phyloP scores from a whole-genome alignment of 2,797 vertebrate species.

The Myotis findleyi region DNA sequence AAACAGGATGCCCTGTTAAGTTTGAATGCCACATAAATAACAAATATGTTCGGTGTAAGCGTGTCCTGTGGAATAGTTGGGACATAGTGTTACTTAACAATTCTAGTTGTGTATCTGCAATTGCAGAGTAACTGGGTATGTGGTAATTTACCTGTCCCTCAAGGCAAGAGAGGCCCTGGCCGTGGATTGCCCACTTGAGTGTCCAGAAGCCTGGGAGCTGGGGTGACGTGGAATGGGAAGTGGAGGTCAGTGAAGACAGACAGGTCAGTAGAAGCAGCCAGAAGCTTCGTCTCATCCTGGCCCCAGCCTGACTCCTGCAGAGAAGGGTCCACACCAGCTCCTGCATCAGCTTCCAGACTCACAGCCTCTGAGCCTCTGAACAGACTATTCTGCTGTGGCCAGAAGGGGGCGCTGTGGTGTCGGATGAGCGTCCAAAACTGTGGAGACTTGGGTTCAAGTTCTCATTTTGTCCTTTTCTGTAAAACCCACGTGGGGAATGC shows the following conservation, averaged over 20 bases:
- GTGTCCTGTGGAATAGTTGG: background rate
- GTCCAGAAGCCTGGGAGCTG: background rate
- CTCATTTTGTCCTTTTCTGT: background rate
- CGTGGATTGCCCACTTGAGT: too few species aligned
- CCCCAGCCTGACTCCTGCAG: background rate
- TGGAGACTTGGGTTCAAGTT: background rate
- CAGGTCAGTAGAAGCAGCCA: background rate
- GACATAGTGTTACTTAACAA: background rate
- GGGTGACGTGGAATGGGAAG: too few species aligned
- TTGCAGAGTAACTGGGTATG: background rate
- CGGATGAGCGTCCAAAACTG: background rate
- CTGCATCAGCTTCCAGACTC: fast-evolving
- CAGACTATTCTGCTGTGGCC: background rate
- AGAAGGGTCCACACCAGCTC: background rate
- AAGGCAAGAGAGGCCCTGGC: background rate
- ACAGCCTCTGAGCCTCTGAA: fast-evolving
- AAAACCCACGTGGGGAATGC: fast-evolving
- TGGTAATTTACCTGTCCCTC: background rate
- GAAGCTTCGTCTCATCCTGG: background rate
- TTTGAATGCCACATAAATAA: background rate
- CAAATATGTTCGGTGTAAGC: too few species aligned
- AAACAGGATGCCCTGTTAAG: background rate
- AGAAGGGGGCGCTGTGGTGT: constrained; percentile 44
- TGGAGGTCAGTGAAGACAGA: background rate
- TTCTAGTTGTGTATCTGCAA: background rate